phyloP scores from a whole-genome alignment of 2,888 invertebrate species.

The Eristalinus sepulchralis region DNA sequence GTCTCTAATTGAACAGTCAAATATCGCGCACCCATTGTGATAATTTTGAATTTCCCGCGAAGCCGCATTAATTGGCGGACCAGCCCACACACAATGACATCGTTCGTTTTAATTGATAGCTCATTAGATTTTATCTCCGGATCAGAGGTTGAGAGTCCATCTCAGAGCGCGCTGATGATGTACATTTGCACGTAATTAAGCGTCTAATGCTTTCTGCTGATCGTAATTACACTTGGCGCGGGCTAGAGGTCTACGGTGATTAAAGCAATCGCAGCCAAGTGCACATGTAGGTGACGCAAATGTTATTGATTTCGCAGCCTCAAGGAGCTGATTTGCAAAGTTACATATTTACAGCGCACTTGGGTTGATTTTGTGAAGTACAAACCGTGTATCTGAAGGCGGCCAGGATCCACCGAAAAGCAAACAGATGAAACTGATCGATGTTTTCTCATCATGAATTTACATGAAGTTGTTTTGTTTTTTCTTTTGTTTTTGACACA shows the following conservation, averaged over 20 bases:
- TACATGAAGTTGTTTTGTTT: neutral
- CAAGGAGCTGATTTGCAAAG: constrained; percentile 19
- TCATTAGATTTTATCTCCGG: constrained; percentile 17
- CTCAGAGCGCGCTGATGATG: neutral
- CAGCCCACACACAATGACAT: neutral
- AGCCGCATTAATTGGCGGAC: neutral
- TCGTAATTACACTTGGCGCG: constrained; percentile 17
- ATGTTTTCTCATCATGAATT: neutral
- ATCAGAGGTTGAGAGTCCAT: constrained; percentile 27
- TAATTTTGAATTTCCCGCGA: neutral
- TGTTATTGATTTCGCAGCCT: constrained; percentile 31
- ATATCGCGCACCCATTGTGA: constrained; percentile 10
- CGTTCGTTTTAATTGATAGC: neutral
- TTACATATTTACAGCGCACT: constrained; percentile 25
- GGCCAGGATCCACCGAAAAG: neutral
- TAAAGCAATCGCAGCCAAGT: neutral
- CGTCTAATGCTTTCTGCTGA: constrained; percentile 1
- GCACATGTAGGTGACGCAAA: constrained; percentile 15
- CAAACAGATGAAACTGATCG: neutral
- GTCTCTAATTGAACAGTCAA: constrained; percentile 33
- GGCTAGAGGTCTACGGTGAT: constrained; percentile 42
- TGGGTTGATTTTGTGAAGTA: neutral
- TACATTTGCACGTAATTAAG: constrained; percentile 37
- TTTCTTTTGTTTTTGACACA: neutral
- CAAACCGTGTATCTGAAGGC: neutral